These are phyloP conservation scores for Darevskia nairensis DNA, from an alignment of 2,797 vertebrate species.

Conservation along the genomic window DNA sequence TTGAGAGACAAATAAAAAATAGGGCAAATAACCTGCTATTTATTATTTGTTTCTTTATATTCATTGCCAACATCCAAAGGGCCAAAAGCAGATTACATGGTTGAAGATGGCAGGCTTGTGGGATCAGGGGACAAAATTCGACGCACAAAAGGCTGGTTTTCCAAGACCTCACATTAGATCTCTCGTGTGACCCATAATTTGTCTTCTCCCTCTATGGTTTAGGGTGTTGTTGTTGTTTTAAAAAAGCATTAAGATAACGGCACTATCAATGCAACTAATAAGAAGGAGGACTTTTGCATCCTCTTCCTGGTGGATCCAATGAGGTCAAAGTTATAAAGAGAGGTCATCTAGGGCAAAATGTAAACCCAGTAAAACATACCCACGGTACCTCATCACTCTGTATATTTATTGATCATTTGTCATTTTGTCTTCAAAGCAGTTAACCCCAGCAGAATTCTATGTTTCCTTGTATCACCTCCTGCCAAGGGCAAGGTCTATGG, in stretches of 20 bases:
- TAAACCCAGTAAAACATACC: slow-evolving; percentile 28
- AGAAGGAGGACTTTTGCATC: background rate
- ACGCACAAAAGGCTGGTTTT: background rate
- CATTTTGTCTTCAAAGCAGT: slow-evolving; percentile 47
- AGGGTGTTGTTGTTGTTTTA: background rate
- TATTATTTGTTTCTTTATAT: no score
- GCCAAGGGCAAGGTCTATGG: slow-evolving; percentile 52
- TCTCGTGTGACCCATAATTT: background rate
- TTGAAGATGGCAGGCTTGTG: background rate
- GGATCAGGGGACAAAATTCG: background rate
- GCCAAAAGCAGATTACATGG: no score
- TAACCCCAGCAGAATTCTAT: slow-evolving; percentile 59
- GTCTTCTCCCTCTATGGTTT: background rate
- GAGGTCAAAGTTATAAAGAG: slow-evolving; percentile 20
- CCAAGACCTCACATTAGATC: background rate
- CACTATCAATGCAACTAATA: background rate
- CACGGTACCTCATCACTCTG: slow-evolving; percentile 18
- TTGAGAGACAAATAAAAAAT: no score
- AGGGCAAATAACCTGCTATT: no score
- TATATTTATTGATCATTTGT: slow-evolving; percentile 48
- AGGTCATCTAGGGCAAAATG: slow-evolving; percentile 17
- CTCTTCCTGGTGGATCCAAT: background rate
- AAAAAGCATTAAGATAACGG: background rate
- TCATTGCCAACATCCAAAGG: no score
- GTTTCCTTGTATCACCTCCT: slow-evolving; percentile 34